Evolutionary conservation across 2,797 vertebrate genomes (phyloP).

Genomic region (Glossophaga mutica): DNA sequence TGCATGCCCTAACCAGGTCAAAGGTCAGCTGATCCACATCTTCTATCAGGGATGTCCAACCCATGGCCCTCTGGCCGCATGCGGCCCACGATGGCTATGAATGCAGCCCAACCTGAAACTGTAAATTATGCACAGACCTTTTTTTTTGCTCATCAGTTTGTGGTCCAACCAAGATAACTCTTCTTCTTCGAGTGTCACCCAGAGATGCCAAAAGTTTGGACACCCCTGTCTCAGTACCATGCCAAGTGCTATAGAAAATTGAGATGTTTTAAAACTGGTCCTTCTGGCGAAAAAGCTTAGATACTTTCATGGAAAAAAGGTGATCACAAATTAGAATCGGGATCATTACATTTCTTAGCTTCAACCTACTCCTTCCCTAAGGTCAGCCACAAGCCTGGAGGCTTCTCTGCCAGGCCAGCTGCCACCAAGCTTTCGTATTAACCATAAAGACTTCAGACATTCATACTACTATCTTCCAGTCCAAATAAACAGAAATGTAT

Average conservation of each 20-base stretch:
- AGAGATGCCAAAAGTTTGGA: too few species aligned
- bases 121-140: too few species aligned
- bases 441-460: neutral
- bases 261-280: neutral
- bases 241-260: neutral
- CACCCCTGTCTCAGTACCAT: neutral
- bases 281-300: neutral
- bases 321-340: neutral
- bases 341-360: neutral
- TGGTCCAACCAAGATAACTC: too few species aligned
- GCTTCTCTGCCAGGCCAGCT: neutral
- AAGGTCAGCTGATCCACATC: neutral
- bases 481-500: constrained; percentile 19
- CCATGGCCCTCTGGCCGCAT: too few species aligned
- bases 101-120: too few species aligned
- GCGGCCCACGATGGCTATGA: too few species aligned
- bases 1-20: neutral
- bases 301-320: neutral
- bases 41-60: neutral
- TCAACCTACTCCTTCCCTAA: neutral
- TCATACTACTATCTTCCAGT: neutral
- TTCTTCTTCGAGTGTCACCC: too few species aligned
- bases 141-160: too few species aligned
- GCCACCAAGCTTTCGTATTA: neutral
- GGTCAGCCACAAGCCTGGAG: neutral